Base-by-base conservation (phyloP, 2,888 invertebrate species). In the Hymenopus coronatus region DNA sequence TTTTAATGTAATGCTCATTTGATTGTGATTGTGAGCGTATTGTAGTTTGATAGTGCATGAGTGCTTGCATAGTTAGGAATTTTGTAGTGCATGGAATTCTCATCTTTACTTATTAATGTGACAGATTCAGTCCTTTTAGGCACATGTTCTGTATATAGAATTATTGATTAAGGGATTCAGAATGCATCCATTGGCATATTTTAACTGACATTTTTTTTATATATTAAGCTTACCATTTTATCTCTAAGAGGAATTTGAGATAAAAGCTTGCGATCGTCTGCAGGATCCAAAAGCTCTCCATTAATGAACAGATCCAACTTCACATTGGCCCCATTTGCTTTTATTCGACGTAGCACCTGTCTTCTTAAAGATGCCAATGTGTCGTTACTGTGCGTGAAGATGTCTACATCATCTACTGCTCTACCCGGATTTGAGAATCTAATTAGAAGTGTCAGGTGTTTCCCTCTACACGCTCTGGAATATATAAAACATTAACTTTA, bases 351-450 rank as follows among this genome's bases (percentile, higher is more conserved):
- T 92, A 97, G 94, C 92, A 98, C 96, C 91, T 96, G 96, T 89
- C 97, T 94, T 91, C 98, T 95, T 90, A 99, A 95, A 81, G 97
- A 96, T 88, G 97, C 97, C 91, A 99, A 94, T 4, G 98, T 98
- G 93, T 99, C 98, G 93, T 99, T 99, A 90, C 97, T 97, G 94
- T 99, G 99, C 84, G 98, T 98, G 92, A 96, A 97, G 90, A 99
- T 94, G 93, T 99, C 99, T 91, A 98, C 95, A 92, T 99, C 99
- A 91, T 99, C 99, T 88, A 97, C 95, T 90, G 93, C 92, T 92
- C 98, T 96, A 92, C 97, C 97, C 91, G 97, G 97, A 93, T 97
- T 96, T 93, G 97, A 97, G 94, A 99, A 96, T 92, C 98, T 95
- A 92, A 99, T 96, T 91, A 97, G 96, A 90, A 99, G 94, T 88